Conservation (phyloP, 2,113 vertebrate species). For the Sylvicapra grimmia region DNA sequence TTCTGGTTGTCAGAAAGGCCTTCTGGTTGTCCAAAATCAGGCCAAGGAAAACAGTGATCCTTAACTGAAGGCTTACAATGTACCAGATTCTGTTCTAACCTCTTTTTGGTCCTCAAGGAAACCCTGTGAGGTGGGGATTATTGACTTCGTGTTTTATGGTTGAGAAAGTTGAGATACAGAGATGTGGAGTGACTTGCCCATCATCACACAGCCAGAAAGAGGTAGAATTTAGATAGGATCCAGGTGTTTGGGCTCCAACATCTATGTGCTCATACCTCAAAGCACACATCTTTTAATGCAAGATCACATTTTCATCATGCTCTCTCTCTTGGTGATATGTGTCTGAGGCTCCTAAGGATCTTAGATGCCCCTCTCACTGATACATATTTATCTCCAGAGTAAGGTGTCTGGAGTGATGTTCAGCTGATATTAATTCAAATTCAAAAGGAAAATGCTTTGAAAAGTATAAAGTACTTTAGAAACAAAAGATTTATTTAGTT, state of each 20-base stretch:
- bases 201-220: not conserved
- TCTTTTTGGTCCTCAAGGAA: not conserved
- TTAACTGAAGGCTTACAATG: not conserved
- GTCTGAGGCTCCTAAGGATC: not conserved
- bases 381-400: not conserved
- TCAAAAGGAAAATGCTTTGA: not conserved
- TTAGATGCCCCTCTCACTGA: not conserved
- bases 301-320: not conserved
- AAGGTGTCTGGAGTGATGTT: not conserved
- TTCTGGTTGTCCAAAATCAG: not conserved
- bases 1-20: not conserved
- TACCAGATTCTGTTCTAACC: not conserved
- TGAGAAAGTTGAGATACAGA: not conserved
- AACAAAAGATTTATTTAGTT: not conserved
- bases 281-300: too few relatives aligned
- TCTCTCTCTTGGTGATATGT: not conserved
- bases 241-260: not conserved
- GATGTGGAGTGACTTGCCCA: not conserved
- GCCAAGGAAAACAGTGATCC: not conserved
- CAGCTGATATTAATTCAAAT: not conserved
- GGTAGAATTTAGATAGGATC: not conserved
- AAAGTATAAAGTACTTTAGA: not conserved
- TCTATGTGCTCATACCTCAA: too few relatives aligned
- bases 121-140: not conserved
- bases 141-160: not conserved